phyloP scores from a whole-genome alignment of 2,113 vertebrate species.

The Rhizomys pruinosus region DNA sequence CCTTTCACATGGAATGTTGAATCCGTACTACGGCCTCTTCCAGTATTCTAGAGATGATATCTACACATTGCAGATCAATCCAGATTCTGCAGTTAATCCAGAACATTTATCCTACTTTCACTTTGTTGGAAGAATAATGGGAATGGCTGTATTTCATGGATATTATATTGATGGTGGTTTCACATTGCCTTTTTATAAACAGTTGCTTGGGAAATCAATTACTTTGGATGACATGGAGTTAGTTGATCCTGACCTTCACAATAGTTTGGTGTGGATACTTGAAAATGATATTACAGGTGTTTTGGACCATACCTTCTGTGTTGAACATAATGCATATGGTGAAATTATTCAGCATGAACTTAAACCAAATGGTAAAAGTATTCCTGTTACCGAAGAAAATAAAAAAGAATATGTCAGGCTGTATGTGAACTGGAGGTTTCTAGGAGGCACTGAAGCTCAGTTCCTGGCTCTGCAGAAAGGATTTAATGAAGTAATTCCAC shows the following conservation, averaged over 20 bases:
- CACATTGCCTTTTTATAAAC: conserved; percentile 98
- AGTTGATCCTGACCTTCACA: conserved; percentile 98
- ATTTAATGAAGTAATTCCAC: conserved; percentile 99
- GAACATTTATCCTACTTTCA: conserved; percentile 99
- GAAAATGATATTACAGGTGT: conserved; percentile 99
- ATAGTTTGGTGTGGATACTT: conserved; percentile 99
- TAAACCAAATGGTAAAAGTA: conserved; percentile 98
- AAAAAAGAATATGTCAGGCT: conserved; percentile 99
- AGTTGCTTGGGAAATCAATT: conserved; percentile 98
- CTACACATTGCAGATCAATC: conserved; percentile 98
- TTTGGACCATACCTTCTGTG: conserved; percentile 98
- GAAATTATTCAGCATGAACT: conserved; percentile 99
- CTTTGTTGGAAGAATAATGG: conserved; percentile 99
- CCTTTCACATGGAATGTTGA: conserved; percentile 99
- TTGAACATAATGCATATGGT: conserved; percentile 98
- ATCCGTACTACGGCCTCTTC: conserved; percentile 99
- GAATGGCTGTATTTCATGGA: conserved; percentile 99
- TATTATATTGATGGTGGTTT: conserved; percentile 99
- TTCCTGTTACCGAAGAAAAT: conserved; percentile 96
- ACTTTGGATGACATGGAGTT: conserved; percentile 99
- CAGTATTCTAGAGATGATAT: conserved; percentile 99
- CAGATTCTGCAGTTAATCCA: conserved; percentile 98
- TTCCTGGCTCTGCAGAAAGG: conserved; percentile 99
- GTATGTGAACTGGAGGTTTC: conserved; percentile 99
- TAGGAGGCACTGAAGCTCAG: conserved; percentile 98